Evolutionary conservation across 2,888 invertebrate species (phyloP), one percentile per base, ranked within the genome.

Genomic region (Pristionchus japonicus): DNA sequence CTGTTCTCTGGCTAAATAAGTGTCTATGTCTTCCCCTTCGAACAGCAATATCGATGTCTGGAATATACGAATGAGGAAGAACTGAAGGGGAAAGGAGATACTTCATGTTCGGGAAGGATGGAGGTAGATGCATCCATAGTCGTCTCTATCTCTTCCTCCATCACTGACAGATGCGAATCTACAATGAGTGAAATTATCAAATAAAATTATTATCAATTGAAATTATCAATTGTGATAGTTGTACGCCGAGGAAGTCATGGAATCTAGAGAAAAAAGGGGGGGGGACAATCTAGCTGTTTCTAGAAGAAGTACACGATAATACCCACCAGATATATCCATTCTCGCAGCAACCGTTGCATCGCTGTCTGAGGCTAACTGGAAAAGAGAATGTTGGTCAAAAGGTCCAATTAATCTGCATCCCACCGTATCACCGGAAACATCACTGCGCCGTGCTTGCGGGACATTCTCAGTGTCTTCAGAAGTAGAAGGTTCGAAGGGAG

Each of bases 341-440:
- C 61, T 37, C 11, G 84, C 84, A 61, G 84, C 84, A 23, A 84
- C 43, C 15, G 84, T 84, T 1, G 57, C 84, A 61, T 84, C 84
- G 61, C 61, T 61, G 17, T 84, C 84, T n/a, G 61, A 61, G 49
- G 61, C n/a, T 4, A 34, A 17, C 84, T 84, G 61, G n/a, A n/a
- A 61, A 40, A 84, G 6, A 20, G 31, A 23, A 61, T 27, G 37
- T 61, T 4, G 17, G 27, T 47, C 17, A 31, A 7, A 31, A 34
- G 17, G 31, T 17, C 0, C 15, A 20, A 31, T 23, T 47, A 17
- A 13, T 27, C n/a, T n/a, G n/a, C n/a, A 17, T 9, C 52, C 49
- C 23, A 82, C 82, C 47, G 49, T 49, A 49, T 47, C 82, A 43
- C 40, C 43, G 20, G 74, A 74, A 40, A 0, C 40, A 43, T 40